A percentile compares a stretch with the other conserved stretches of the same genome.
Evolutionary conservation across 2,113 vertebrate genomes (phyloP).

Genomic region (Oreochromis tanganicae): DNA sequence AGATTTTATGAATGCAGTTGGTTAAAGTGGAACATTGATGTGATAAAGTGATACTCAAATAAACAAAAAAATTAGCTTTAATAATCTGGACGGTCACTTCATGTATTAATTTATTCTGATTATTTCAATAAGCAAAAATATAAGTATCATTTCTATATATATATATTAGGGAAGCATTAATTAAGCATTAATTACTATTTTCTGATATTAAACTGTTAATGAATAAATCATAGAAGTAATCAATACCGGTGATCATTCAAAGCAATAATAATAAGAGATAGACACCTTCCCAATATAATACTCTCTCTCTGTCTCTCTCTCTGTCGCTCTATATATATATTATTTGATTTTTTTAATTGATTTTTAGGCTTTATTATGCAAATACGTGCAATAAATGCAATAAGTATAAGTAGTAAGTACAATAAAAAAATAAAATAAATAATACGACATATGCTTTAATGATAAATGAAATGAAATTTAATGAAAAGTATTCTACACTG

Average conservation of each 20-base stretch:
- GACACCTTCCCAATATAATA: background rate
- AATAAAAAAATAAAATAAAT: background rate
- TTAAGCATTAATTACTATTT: background rate
- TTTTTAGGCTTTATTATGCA: background rate
- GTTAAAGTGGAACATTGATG: background rate
- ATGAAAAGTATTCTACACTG: background rate
- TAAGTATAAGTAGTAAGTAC: background rate
- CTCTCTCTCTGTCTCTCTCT: too few species aligned
- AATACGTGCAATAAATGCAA: background rate
- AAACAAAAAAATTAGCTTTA: background rate
- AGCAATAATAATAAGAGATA: background rate
- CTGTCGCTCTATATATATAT: fast-evolving
- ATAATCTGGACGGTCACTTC: background rate
- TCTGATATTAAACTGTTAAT: background rate
- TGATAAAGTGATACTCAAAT: background rate
- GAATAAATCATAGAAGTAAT: background rate
- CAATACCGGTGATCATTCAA: background rate
- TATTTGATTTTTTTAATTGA: background rate
- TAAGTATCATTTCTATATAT: too few species aligned
- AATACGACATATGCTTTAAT: background rate
- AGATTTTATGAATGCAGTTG: background rate
- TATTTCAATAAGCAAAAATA: background rate
- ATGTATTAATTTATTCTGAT: background rate
- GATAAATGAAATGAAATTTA: background rate
- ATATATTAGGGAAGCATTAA: background rate